These are phyloP conservation scores for Helostoma temminkii DNA, from an alignment of 2,797 vertebrate genomes.

Conservation along the genomic window DNA sequence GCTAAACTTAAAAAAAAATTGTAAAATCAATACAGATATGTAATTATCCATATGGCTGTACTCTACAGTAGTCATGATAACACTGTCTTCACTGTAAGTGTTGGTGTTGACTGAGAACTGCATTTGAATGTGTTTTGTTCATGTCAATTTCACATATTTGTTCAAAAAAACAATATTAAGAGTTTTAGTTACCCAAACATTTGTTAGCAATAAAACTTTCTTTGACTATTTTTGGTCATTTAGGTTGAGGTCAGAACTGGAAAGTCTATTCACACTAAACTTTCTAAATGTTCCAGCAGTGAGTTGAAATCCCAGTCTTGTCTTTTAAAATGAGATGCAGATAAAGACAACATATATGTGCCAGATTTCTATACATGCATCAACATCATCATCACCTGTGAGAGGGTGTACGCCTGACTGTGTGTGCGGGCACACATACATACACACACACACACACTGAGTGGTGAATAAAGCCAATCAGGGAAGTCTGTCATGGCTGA, in stretches of 20 bases:
- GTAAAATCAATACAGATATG: too few species aligned
- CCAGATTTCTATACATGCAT: constrained; percentile 21
- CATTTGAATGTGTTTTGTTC: too few species aligned
- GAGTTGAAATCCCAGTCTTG: not conserved
- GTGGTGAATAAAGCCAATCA: constrained; percentile 57
- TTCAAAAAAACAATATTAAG: too few species aligned
- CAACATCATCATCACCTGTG: constrained; percentile 42
- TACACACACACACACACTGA: constrained; percentile 20
- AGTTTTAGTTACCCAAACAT: too few species aligned
- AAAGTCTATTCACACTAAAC: too few species aligned
- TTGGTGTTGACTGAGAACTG: too few species aligned
- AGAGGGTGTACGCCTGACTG: constrained; percentile 17
- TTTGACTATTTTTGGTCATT: not conserved
- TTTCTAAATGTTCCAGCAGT: not conserved
- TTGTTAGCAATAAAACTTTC: not conserved
- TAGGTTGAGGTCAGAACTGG: not conserved
- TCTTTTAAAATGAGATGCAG: not conserved
- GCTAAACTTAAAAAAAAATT: too few species aligned
- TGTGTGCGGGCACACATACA: not conserved
- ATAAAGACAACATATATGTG: constrained; percentile 5
- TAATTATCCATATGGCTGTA: too few species aligned
- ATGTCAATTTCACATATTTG: too few species aligned
- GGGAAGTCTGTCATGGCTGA: constrained; percentile 58
- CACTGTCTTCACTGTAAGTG: too few species aligned
- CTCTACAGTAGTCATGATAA: not conserved